These are phyloP conservation scores for Clytia hemisphaerica DNA, from an alignment of 30 jellyfish, hydroid and myxozoan species.

Conservation along the genomic window DNA sequence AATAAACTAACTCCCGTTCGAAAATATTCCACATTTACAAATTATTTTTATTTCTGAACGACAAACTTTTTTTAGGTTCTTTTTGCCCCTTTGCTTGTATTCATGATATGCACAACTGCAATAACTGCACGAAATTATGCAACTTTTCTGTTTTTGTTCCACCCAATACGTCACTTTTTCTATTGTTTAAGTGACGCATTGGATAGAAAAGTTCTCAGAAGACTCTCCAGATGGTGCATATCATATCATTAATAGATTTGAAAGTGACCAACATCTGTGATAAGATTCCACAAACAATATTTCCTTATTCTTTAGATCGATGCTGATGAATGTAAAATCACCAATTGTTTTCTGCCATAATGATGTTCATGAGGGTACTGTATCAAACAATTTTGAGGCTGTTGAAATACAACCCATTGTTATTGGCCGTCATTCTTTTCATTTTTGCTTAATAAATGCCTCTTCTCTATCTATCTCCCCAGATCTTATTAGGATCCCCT, in stretches of 20 bases:
- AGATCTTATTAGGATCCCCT: neutral
- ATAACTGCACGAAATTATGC: too few species aligned
- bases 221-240: too few species aligned
- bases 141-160: neutral
- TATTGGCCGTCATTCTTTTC: slow-evolving; percentile 5
- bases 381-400: neutral
- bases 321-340: slow-evolving; percentile 46
- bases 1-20: too few species aligned
- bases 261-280: too few species aligned
- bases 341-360: slow-evolving; percentile 70
- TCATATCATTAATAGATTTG: too few species aligned
- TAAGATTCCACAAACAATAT: too few species aligned
- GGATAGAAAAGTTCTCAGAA: too few species aligned
- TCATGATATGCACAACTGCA: too few species aligned
- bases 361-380: slow-evolving; percentile 74
- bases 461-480: neutral
- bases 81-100: neutral
- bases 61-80: neutral
- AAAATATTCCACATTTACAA: too few species aligned
- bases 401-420: neutral
- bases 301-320: slow-evolving; percentile 23
- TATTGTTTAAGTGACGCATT: too few species aligned
- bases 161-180: too few species aligned
- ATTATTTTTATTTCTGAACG: neutral
- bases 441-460: neutral